Conservation (phyloP, 2,797 vertebrate genomes). For the Smutsia gigantea region DNA sequence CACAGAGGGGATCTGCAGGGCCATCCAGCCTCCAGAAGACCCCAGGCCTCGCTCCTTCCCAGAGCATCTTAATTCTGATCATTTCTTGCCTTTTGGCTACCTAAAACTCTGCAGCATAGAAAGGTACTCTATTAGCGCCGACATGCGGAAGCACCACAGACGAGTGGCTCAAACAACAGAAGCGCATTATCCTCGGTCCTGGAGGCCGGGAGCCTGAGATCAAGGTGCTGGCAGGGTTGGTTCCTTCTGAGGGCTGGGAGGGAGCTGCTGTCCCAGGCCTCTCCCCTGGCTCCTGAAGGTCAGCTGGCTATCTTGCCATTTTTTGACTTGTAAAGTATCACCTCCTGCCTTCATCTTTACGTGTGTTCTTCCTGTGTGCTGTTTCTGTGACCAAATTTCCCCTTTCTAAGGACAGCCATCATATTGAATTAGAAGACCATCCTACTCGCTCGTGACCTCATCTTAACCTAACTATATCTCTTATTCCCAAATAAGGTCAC, state of each 20-base stretch:
- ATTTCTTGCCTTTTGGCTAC: neutral
- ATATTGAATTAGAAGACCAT: neutral
- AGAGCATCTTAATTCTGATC: neutral
- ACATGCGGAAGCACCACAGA: neutral
- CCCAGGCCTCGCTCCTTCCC: neutral
- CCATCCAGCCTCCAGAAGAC: neutral
- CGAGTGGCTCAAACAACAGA: neutral
- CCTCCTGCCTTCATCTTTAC: neutral
- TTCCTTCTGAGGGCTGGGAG: neutral
- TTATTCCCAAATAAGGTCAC: neutral
- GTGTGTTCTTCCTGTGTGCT: neutral
- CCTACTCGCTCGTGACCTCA: neutral
- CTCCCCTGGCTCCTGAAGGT: neutral
- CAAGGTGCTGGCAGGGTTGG: neutral
- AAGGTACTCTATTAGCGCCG: neutral
- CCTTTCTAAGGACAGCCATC: neutral
- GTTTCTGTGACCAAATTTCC: neutral
- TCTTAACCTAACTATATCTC: neutral
- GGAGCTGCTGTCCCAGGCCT: neutral
- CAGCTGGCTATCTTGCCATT: neutral
- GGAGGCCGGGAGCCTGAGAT: neutral
- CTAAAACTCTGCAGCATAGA: neutral
- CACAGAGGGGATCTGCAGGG: accelerated
- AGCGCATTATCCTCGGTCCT: neutral
- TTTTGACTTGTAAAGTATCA: neutral